These are phyloP conservation scores for Morinoia aosen DNA, from an alignment of 2,888 invertebrate species.

Conservation along the genomic window DNA sequence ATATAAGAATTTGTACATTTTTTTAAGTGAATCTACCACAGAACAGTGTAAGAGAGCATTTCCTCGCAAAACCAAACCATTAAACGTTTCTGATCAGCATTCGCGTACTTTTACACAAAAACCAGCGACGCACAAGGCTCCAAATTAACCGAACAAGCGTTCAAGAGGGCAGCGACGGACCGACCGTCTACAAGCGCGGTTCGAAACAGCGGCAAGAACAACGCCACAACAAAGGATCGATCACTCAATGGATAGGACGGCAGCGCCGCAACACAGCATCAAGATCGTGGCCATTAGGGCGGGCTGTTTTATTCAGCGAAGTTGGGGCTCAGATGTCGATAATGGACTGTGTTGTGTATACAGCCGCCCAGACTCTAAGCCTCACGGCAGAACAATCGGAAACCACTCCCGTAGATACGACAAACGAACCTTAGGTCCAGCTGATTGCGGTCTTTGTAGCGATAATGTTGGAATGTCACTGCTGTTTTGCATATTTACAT, in stretches of 20 bases:
- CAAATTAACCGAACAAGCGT: not conserved
- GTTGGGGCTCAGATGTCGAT: not conserved
- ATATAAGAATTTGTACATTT: not conserved
- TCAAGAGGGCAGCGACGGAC: not conserved
- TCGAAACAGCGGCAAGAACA: not conserved
- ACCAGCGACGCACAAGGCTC: not conserved
- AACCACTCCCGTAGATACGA: not conserved
- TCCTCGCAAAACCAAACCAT: not conserved
- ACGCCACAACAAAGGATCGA: not conserved
- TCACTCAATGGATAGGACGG: not conserved
- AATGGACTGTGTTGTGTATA: not conserved
- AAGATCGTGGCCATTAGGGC: not conserved
- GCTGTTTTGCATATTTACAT: too few species aligned
- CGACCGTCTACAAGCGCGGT: not conserved
- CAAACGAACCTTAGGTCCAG: not conserved
- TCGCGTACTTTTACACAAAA: not conserved
- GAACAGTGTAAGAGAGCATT: not conserved
- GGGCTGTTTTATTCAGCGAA: not conserved
- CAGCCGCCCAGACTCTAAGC: not conserved
- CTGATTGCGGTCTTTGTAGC: too few species aligned
- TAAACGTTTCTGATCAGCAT: not conserved
- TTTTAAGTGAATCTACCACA: not conserved
- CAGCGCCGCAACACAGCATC: not conserved
- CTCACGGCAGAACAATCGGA: not conserved
- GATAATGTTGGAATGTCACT: too few species aligned